Conservation (phyloP, 1,140 invertebrate species). For the Magallana ariakensis region DNA sequence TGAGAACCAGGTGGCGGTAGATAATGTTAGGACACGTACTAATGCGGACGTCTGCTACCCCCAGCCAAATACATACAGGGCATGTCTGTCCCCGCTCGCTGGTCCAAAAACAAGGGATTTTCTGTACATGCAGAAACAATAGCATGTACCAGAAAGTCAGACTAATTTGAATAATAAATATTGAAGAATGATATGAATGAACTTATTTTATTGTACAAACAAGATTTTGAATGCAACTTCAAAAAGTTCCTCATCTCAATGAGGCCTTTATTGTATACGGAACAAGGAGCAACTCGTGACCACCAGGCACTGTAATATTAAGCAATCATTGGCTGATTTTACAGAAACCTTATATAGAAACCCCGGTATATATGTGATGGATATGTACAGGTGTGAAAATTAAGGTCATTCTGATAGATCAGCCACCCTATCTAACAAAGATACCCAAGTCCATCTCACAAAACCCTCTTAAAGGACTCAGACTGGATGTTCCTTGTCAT, state of each 20-base stretch:
- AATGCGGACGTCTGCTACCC: slow-evolving; percentile 20
- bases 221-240: too few species aligned
- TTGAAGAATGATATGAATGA: too few species aligned
- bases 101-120: background rate
- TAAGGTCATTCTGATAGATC: background rate
- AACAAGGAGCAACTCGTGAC: too few species aligned
- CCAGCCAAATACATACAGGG: slow-evolving; percentile 1
- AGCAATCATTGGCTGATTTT: background rate
- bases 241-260: too few species aligned
- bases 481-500: too few species aligned
- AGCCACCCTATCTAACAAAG: background rate
- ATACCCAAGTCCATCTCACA: background rate
- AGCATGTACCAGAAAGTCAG: background rate
- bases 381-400: background rate
- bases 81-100: background rate
- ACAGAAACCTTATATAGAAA: background rate
- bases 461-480: too few species aligned
- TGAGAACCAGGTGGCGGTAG: slow-evolving; percentile 27
- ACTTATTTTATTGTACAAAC: too few species aligned
- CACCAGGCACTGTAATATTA: background rate
- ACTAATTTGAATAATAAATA: background rate
- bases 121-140: background rate
- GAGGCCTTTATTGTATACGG: too few species aligned
- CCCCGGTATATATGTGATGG: background rate
- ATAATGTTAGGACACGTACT: slow-evolving; percentile 36